Percentiles rank a stretch among this genome's conserved stretches.
These are phyloP conservation scores for Ramphastos sulfuratus DNA, from an alignment of 2,113 vertebrate genomes.

Conservation along the genomic window DNA sequence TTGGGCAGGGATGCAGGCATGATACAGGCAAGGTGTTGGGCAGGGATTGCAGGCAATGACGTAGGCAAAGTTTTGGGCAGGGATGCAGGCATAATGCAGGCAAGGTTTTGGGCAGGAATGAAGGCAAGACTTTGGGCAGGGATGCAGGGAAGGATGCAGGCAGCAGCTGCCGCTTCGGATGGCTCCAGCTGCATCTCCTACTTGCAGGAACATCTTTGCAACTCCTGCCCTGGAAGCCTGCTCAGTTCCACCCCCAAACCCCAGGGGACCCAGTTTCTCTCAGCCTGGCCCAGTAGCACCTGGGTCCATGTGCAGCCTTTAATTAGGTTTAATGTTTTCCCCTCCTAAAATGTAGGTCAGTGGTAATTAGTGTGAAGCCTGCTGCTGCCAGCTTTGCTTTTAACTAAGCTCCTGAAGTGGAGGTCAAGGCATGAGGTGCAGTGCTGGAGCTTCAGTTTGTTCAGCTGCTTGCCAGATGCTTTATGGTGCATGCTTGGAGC, in stretches of 20 bases:
- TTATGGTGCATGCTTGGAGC: neutral
- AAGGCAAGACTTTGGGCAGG: neutral
- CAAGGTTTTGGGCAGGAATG: neutral
- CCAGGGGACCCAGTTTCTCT: neutral
- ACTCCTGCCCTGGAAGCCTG: neutral
- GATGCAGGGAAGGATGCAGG: neutral
- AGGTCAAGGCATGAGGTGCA: neutral
- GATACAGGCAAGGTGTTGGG: neutral
- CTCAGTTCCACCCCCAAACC: neutral
- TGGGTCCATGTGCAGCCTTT: neutral
- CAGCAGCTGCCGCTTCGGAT: neutral
- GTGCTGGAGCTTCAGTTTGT: neutral
- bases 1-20: neutral
- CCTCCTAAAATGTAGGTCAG: constrained; percentile 35
- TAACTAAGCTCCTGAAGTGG: constrained; percentile 47
- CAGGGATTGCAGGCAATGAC: no score
- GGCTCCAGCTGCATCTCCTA: neutral
- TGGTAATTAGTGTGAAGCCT: constrained; percentile 22
- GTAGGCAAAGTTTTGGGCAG: neutral
- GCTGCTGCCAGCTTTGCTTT: neutral
- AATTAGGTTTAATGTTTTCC: neutral
- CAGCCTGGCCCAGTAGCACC: neutral
- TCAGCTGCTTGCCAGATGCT: neutral
- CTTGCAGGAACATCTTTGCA: neutral
- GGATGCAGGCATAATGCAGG: neutral